A percentile compares a stretch with the other conserved stretches of the same genome.
Evolutionary conservation across 2,888 invertebrate genomes (phyloP).

Genomic region (Hypselothyrea guttata): DNA sequence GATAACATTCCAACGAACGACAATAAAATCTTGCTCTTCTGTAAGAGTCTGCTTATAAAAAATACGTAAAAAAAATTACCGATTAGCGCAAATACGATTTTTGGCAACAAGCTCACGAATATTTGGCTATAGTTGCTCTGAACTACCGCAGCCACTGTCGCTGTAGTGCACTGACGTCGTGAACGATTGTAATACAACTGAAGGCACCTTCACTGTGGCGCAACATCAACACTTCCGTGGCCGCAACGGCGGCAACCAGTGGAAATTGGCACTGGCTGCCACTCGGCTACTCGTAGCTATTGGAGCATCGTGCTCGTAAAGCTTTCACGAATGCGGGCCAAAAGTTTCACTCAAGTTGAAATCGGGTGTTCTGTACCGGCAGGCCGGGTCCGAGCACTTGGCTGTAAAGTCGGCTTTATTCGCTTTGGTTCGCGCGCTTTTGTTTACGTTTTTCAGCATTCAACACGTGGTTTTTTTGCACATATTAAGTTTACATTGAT

Average conservation of each 20-base stretch:
- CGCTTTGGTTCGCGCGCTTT: conserved; percentile 31
- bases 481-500: conserved; percentile 15
- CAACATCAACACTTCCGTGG: conserved; percentile 61
- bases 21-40: no score
- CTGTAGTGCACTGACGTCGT: conserved; percentile 56
- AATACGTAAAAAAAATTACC: no score
- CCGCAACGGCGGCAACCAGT: conserved; percentile 45
- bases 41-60: neutral
- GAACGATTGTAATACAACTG: conserved; percentile 76
- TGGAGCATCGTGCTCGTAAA: conserved; percentile 32
- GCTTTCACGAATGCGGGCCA: conserved; percentile 39
- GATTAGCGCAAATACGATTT: no score
- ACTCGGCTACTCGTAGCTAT: conserved; percentile 5
- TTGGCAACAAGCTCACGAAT: no score
- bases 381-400: conserved; percentile 17
- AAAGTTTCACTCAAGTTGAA: conserved; percentile 54
- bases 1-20: no score
- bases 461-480: conserved; percentile 48
- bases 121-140: no score
- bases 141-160: no score
- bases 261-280: conserved; percentile 35
- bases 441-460: conserved; percentile 59
- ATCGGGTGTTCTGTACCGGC: conserved; percentile 17
- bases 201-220: conserved; percentile 55
- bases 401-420: conserved; percentile 17